Evolutionary conservation across 1,140 invertebrate species (phyloP).

Genomic region (Tetramorium alpestre): DNA sequence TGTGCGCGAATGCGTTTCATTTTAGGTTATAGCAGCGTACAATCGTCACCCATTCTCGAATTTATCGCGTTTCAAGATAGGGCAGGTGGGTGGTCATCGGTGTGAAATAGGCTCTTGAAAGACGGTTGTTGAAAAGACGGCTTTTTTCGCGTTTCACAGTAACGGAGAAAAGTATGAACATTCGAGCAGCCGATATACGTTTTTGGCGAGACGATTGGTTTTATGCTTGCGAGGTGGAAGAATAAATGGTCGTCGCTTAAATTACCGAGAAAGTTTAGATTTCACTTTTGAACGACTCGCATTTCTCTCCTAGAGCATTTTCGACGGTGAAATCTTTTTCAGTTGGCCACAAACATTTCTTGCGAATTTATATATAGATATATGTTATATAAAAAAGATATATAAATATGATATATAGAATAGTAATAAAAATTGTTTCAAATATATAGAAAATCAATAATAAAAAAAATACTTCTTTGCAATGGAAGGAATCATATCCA

Average conservation of each 20-base stretch:
- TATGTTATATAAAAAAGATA: not conserved
- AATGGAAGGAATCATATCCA: not conserved
- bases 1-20: constrained; percentile 29
- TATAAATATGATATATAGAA: not conserved
- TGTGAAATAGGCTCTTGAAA: constrained; percentile 23
- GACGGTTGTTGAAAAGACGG: constrained; percentile 12
- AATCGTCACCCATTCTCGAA: constrained; percentile 31
- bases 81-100: not conserved
- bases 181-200: constrained; percentile 25
- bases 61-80: constrained; percentile 39
- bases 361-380: not conserved
- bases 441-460: not conserved
- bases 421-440: not conserved
- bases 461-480: not conserved
- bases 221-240: constrained; percentile 10
- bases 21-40: constrained; percentile 47
- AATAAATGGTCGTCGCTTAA: constrained; percentile 39
- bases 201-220: constrained; percentile 51
- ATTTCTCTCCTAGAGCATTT: constrained; percentile 15
- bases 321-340: not conserved
- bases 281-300: constrained; percentile 25
- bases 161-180: not conserved
- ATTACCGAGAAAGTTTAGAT: constrained; percentile 30
- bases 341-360: not conserved
- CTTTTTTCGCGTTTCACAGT: constrained; percentile 16